Evolutionary conservation across 2,888 invertebrate species (phyloP), one percentile per base, ranked within the genome.

Genomic region (Melanchra persicariae): DNA sequence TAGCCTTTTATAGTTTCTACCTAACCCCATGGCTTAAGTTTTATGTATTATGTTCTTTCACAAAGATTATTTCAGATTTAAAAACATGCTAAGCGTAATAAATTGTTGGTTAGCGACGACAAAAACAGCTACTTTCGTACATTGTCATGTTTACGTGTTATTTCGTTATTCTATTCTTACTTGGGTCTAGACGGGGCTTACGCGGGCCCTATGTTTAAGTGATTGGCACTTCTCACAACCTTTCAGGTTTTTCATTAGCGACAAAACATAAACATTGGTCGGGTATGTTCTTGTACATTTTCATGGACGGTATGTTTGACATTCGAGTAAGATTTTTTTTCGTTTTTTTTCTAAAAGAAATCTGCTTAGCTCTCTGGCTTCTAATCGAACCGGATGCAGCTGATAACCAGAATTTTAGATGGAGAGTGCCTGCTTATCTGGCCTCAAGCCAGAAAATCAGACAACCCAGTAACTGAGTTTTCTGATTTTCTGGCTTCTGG

Each of bases 171-270:
- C 57, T 51, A 47, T 69, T 66, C 58, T 58, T 17, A 37, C 52
- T 26, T 52, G 51, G 61, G 26, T 51, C 66, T 62, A 69, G 74
- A 54, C 57, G 19, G 34, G 62, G 62, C 67, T 77, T 62, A 74
- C 57, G 19, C 17, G 40, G 59, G 43, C 66, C 66, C 77, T 74
- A 69, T 65, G 62, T 69, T 76, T 65, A 77, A 77, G 61, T 77
- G 78, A 81, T 81, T 81, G 81, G 65, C 81, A 81, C 45, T 65
- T 81, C 60, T 69, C 52, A 15, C 26, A 68, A 70, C 58, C 68
- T 73, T 77, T 62, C 55, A 52, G 52, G 45, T 60, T 60, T 66
- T 52, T 66, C 67, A 73, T 76, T 74, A 62, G 22, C 47, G 45
- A 70, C 58, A 43, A 76, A 70, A 70, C 54, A 77, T 68, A 76